Base-by-base conservation (phyloP, 2,113 vertebrate species). In the Shinisaurus crocodilurus region DNA sequence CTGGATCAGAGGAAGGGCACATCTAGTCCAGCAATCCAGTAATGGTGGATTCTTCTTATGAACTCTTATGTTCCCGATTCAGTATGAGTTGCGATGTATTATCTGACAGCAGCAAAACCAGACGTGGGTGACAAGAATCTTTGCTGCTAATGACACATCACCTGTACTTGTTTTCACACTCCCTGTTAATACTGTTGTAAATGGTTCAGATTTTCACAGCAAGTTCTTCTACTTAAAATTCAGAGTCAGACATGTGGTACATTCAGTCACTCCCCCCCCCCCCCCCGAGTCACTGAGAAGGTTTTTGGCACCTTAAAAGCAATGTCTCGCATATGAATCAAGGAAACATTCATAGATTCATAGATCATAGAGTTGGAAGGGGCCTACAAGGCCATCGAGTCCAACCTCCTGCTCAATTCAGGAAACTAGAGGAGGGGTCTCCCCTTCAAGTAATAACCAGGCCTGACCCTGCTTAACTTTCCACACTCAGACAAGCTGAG, bases 301-400 rank as follows among this genome's bases (percentile, higher is more conserved):
- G 40, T 82, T 80, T 82, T 85, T 48, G 85, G 6, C 48, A 2
- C 48, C 91, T 89, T 88, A 80, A 91, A 63, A 87, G 8, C 27
- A 37, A 90, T 75, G 40, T 45, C 48, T 92, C 43, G 88, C 29
- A 27, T 43, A 84, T 67, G 67, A 37, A 16, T 76, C 88, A 88
- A 90, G 57, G 27, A 37, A 86, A 13, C 91, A 88, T 34, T 8
- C 76, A 29, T n/a, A n/a, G n/a, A n/a, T n/a, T n/a, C n/a, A n/a
- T n/a, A n/a, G n/a, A n/a, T n/a, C n/a, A n/a, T n/a, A n/a, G n/a
- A n/a, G n/a, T n/a, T n/a, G n/a, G n/a, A n/a, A n/a, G n/a, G n/a
- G n/a, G n/a, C n/a, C n/a, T n/a, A n/a, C n/a, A n/a, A n/a, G n/a
- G n/a, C n/a, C n/a, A n/a, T n/a, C n/a, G n/a, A n/a, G n/a, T n/a